phyloP scores from a whole-genome alignment of 2,797 vertebrate species.

The Mionectes olivaceus region DNA sequence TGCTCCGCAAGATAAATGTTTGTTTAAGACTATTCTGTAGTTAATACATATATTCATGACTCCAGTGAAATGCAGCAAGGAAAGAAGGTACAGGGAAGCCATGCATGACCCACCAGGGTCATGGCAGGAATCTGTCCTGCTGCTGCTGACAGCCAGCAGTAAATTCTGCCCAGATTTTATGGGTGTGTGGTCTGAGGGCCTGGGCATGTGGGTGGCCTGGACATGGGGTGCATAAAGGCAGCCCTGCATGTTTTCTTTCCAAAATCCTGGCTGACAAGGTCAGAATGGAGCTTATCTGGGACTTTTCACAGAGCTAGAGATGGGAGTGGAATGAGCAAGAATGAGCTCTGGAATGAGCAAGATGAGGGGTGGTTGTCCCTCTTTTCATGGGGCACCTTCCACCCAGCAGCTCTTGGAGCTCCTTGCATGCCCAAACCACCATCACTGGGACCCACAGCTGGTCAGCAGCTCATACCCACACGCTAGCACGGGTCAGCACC shows the following conservation, averaged over 20 bases:
- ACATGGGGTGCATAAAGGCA: background rate
- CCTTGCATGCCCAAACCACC: fast-evolving
- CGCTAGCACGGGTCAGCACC: background rate
- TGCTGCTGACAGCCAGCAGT: background rate
- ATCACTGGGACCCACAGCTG: fast-evolving
- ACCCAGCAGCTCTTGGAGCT: background rate
- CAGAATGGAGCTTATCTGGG: fast-evolving
- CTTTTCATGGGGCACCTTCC: background rate
- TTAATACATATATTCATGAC: constrained; percentile 64
- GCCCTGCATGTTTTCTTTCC: background rate
- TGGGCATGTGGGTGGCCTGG: background rate
- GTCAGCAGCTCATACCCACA: background rate
- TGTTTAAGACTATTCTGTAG: constrained; percentile 33
- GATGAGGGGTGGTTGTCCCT: background rate
- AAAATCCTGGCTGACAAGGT: background rate
- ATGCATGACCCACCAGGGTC: background rate
- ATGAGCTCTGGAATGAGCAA: background rate
- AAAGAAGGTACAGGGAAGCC: background rate
- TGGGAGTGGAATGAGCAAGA: background rate
- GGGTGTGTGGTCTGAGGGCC: background rate
- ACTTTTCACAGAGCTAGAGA: background rate
- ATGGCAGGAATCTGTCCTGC: background rate
- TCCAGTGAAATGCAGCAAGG: background rate
- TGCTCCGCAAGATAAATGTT: constrained; percentile 52
- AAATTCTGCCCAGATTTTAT: constrained; percentile 11